Base-by-base conservation (phyloP, 1,140 invertebrate genomes). In the Scaptomyza montana region DNA sequence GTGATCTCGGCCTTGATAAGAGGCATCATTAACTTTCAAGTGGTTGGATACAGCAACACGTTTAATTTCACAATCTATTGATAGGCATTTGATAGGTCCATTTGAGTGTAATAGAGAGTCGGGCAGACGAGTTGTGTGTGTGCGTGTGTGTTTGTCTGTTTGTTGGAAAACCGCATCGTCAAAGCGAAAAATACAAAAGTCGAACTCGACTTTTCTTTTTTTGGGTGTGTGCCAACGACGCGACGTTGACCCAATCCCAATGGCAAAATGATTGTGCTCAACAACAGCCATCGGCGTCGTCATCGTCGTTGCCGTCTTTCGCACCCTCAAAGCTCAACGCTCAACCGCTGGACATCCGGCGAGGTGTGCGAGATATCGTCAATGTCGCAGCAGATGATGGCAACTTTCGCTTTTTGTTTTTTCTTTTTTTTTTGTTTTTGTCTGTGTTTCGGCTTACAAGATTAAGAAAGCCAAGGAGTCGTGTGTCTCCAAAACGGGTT, bases 341-440 rank as follows among this genome's bases (percentile, higher is more conserved):
- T 36, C 21, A 30, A 60, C 5, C 8, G 28, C 41, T 47, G 47
- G 19, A 47, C 67, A 84, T 85, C 80, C 80, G 80, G 80, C 75
- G 79, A 43, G 39, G 10, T 36, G 33, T 36, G 33, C 39, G 39
- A 43, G 39, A 84, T 39, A 47, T 64, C 39, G 12, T 46, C 28
- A 21, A 46, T 50, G 53, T 21, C 28, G 19, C 7, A 13, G 55
- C 10, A 16, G 16, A 39, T 47, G 60, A 76, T 85, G 19, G 16
- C 59, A 77, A 85, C 80, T 85, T 85, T 85, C 80, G 81, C 80
- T 85, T 86, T 85, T 79, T 63, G 10, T n/a, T 1, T 5, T 1
- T n/a, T 43, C 3, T 43, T 12, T 43, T 5, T 2, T 5, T 33
- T 5, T 3, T 30, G 28, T 30, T 30, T 30, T n/a, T 12, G 16